Evolutionary conservation across 2,113 vertebrate species (phyloP).

Genomic region (Micronycteris hirsuta): DNA sequence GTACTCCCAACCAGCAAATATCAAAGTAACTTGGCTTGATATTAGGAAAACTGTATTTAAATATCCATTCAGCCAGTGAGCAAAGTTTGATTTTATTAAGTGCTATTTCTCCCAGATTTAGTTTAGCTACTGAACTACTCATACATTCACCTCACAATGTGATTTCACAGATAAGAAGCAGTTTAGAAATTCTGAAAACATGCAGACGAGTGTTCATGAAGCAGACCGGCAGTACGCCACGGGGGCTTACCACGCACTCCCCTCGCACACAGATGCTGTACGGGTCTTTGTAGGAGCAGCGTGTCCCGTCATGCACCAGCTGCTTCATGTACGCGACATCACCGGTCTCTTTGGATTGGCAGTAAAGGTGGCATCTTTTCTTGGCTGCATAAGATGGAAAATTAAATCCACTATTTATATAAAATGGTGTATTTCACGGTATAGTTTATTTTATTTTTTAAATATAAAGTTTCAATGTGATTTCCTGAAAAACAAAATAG

Average conservation of each 20-base stretch:
- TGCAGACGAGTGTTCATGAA: neutral
- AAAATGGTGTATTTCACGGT: neutral
- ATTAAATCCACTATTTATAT: neutral
- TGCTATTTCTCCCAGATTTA: neutral
- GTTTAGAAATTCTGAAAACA: neutral
- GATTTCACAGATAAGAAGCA: neutral
- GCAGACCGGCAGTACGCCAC: rapidly evolving
- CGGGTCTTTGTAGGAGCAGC: slow-evolving; percentile 95
- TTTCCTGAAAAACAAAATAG: neutral
- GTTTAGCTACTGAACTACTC: neutral
- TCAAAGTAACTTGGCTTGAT: neutral
- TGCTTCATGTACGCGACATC: slow-evolving; percentile 93
- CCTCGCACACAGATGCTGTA: slow-evolving; percentile 96
- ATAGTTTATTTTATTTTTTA: neutral
- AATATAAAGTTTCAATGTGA: neutral
- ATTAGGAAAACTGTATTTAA: neutral
- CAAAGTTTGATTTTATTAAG: neutral
- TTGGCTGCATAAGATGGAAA: slow-evolving; percentile 78
- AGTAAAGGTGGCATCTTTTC: slow-evolving; percentile 95
- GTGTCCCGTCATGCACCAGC: slow-evolving; percentile 93
- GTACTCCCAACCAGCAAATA: neutral
- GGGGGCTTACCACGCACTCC: slow-evolving; percentile 93
- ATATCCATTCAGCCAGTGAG: neutral
- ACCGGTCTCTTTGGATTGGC: slow-evolving; percentile 91
- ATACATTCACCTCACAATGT: neutral